Conservation (phyloP, 2,797 vertebrate genomes). For the Neosilurus hyrtlii region DNA sequence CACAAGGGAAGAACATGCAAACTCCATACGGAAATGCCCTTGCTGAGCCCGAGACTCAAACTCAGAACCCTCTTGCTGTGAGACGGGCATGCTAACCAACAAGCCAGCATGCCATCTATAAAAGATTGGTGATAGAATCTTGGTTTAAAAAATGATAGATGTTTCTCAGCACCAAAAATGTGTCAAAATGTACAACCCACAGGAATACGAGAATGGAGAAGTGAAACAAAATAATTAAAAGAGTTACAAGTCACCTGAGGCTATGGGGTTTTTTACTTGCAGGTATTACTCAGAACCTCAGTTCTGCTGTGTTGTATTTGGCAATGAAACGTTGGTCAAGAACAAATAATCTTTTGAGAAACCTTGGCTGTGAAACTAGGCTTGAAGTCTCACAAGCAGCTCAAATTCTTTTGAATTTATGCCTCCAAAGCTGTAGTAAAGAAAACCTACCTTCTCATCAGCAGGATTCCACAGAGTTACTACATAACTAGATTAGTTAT, state of each 20-base stretch:
- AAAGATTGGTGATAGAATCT: background rate
- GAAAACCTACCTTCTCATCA: background rate
- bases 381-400: slow-evolving; percentile 6
- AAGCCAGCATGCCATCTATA: too few relatives aligned
- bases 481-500: background rate
- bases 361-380: background rate
- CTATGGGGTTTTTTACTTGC: background rate
- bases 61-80: too few relatives aligned
- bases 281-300: background rate
- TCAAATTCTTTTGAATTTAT: slow-evolving; percentile 2
- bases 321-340: background rate
- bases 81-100: too few relatives aligned
- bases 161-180: background rate
- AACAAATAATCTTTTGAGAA: slow-evolving; percentile 20
- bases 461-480: background rate
- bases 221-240: background rate
- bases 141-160: background rate
- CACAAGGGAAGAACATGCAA: too few relatives aligned
- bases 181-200: background rate
- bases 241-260: background rate
- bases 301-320: slow-evolving; percentile 3
- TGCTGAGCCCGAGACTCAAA: too few relatives aligned
- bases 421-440: background rate
- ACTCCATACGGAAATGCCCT: too few relatives aligned
- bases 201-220: background rate